These are phyloP conservation scores for Odobenus rosmarus DNA, from an alignment of 2,113 vertebrate genomes.

Conservation along the genomic window DNA sequence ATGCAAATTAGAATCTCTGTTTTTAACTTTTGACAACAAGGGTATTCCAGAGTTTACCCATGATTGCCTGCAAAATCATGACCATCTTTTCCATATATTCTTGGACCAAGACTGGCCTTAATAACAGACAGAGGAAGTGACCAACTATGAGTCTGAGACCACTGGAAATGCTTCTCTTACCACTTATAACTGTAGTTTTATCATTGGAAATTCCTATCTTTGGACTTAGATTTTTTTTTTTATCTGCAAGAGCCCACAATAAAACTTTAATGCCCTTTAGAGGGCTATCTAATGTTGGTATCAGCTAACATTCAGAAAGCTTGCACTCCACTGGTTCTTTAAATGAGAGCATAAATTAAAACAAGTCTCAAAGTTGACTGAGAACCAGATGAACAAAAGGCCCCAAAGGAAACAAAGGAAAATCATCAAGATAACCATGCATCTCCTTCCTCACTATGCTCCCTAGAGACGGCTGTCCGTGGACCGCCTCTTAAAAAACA, in stretches of 20 bases:
- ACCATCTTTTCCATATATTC: background rate
- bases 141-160: background rate
- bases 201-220: background rate
- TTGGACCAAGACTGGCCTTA: constrained; percentile 8
- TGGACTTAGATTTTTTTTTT: background rate
- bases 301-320: background rate
- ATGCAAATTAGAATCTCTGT: constrained; percentile 28
- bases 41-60: background rate
- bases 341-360: background rate
- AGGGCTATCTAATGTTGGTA: background rate
- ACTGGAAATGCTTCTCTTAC: background rate
- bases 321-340: background rate
- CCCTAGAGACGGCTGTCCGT: background rate
- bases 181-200: background rate
- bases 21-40: background rate
- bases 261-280: background rate
- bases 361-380: background rate
- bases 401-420: background rate
- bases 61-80: background rate
- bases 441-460: background rate
- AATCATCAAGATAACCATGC: background rate
- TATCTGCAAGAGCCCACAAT: background rate
- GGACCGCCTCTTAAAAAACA: background rate
- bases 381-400: background rate
- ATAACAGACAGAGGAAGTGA: background rate